Evolutionary conservation across 2,113 vertebrate species (phyloP).

Genomic region (Mesoclemmys tuberculata): DNA sequence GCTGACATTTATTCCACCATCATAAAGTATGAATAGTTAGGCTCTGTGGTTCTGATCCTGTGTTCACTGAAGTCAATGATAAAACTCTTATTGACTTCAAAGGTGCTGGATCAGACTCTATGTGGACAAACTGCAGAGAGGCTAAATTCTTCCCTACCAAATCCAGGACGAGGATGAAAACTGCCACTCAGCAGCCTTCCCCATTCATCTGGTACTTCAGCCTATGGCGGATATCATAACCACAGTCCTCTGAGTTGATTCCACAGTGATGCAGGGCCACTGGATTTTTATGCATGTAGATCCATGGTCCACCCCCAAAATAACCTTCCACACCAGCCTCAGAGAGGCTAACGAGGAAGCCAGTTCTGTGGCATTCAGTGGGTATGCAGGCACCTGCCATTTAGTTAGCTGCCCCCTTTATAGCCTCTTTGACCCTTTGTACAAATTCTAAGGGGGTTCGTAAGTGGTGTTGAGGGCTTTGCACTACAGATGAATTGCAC

Average conservation of each 20-base stretch:
- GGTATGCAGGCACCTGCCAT: background rate
- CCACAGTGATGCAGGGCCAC: background rate
- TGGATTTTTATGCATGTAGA: background rate
- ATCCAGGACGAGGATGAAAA: rapidly evolving
- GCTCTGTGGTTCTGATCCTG: background rate
- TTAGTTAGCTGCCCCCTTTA: background rate
- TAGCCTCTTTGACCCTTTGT: background rate
- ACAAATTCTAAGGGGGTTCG: background rate
- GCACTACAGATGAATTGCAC: background rate
- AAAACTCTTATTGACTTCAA: rapidly evolving
- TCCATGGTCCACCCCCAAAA: background rate
- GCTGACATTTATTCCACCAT: background rate
- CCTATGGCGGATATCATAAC: background rate
- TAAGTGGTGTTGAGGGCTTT: background rate
- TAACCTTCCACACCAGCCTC: rapidly evolving
- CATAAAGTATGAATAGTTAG: background rate
- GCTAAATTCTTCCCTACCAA: rapidly evolving
- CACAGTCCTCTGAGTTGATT: background rate
- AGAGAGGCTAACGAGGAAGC: rapidly evolving
- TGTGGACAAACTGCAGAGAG: background rate
- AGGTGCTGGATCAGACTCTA: rapidly evolving
- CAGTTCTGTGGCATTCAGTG: background rate
- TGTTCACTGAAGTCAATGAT: background rate
- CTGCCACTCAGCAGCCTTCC: rapidly evolving
- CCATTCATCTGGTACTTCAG: rapidly evolving